Conservation (phyloP, 2,888 invertebrate genomes). For the Caenorhabditis afra region DNA sequence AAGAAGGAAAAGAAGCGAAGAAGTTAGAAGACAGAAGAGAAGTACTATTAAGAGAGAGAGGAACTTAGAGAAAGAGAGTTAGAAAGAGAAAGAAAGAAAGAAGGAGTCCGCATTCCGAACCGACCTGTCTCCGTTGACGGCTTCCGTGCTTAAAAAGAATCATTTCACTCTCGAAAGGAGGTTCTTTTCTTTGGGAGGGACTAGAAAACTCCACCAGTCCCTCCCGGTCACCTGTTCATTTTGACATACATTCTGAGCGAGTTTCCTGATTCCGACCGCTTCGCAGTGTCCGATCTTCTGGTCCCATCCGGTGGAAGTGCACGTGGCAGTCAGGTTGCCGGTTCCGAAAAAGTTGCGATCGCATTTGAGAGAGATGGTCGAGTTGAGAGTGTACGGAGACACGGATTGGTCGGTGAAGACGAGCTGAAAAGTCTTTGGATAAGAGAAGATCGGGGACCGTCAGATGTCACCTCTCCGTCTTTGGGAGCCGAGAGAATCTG, state of each 20-base stretch:
- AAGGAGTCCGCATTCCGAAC: conserved; percentile 10
- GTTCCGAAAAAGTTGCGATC: conserved; percentile 39
- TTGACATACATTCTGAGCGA: conserved; percentile 31
- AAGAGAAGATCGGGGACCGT: no score
- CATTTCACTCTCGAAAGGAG: neutral
- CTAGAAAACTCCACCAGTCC: neutral
- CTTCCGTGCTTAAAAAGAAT: conserved; percentile 19
- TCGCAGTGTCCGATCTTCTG: conserved; percentile 51
- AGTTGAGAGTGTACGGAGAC: conserved; percentile 49
- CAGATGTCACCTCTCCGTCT: conserved; percentile 45
- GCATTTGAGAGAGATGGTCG: conserved; percentile 51
- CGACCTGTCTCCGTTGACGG: conserved; percentile 42
- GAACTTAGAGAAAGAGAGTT: conserved; percentile 5
- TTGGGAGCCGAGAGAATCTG: conserved; percentile 46
- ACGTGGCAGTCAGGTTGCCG: conserved; percentile 53
- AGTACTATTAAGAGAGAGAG: neutral
- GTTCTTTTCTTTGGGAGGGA: neutral
- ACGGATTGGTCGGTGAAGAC: conserved; percentile 39
- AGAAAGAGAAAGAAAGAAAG: neutral
- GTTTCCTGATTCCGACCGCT: conserved; percentile 44
- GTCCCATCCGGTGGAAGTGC: conserved; percentile 60
- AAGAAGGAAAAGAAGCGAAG: conserved; percentile 9
- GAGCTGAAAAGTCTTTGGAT: conserved; percentile 57
- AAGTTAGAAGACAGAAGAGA: neutral
- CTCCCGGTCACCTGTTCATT: neutral